Evolutionary conservation across 1,140 invertebrate species (phyloP), one percentile per base, ranked within the genome.

Genomic region (Drosophila orosa): DNA sequence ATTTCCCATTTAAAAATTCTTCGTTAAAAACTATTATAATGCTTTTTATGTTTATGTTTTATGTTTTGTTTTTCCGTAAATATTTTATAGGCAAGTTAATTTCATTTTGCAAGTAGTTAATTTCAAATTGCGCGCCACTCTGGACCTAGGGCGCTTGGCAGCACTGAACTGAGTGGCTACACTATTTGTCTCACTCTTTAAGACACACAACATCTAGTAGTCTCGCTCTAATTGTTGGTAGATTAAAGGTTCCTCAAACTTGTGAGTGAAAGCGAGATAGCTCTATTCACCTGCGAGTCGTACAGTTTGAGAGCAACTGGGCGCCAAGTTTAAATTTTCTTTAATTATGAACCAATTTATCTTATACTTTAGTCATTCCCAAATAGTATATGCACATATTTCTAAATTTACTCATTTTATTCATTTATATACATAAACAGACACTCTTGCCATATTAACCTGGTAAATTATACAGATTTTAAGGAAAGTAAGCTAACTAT

Each of bases 371-470:
- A n/a, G n/a, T n/a, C n/a, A n/a, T n/a, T n/a, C n/a, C n/a, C n/a
- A n/a, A n/a, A n/a, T 25, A 5, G 9, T 40, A 5, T 10, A 10
- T 2, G 7, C 0, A 17, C 3, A 12, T n/a, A 1, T 24, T 15
- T 22, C 13, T 40, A 22, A 50, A 58, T 63, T 78, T 40, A 57
- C 59, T 35, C 68, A 42, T 78, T 82, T 61, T 74, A 50, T 81
- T 71, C 25, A 67, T 85, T 71, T 42, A 58, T 75, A 59, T 55
- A 86, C 73, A 86, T 56, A 78, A 57, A 81, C 68, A 79, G 45
- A 79, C 47, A 47, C 63, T 74, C 52, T 54, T 39, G 25, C 37
- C 37, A 47, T 24, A 24, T 54, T 12, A 67, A 33, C 65, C 71
- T 75, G 78, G 57, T 5, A 39, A 58, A 63, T 22, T 44, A 19